phyloP scores from a whole-genome alignment of 2,113 vertebrate species.

The Danionella cerebrum region DNA sequence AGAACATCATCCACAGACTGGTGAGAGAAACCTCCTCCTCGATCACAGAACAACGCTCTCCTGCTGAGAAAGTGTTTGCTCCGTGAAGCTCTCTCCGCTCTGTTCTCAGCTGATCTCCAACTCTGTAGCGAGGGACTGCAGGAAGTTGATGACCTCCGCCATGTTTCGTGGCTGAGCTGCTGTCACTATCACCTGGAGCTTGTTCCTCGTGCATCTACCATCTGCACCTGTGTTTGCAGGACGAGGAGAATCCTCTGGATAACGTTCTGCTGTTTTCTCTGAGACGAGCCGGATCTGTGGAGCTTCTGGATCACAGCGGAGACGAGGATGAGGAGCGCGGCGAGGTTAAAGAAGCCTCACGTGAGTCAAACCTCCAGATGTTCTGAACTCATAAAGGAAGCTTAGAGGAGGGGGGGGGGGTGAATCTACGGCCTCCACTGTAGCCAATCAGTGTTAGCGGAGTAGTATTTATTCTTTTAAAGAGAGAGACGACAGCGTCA shows the following conservation, averaged over 20 bases:
- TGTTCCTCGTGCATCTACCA: no score
- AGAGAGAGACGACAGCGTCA: no score
- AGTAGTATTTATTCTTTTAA: no score
- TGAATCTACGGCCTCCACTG: not conserved
- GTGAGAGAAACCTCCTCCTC: conserved; percentile 61
- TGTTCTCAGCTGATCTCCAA: no score
- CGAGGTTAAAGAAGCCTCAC: conserved; percentile 41
- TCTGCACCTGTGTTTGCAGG: conserved; percentile 61
- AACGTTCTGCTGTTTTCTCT: conserved; percentile 69
- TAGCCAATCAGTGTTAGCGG: no score
- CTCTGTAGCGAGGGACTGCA: no score
- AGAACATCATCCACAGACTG: conserved; percentile 74
- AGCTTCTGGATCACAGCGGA: conserved; percentile 75
- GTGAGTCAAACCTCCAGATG: conserved; percentile 50
- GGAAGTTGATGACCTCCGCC: no score
- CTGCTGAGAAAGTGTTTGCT: not conserved
- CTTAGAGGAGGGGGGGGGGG: no score
- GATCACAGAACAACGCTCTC: not conserved
- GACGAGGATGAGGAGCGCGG: conserved; percentile 65
- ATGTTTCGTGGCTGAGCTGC: no score
- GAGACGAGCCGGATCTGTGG: conserved; percentile 58
- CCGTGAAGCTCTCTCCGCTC: no score
- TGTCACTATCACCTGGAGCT: no score
- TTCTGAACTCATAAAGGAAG: no score
- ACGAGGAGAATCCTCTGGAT: conserved; percentile 81